Evolutionary conservation across 2,113 vertebrate genomes (phyloP), one percentile per base, ranked within the genome.

Genomic region (Equus przewalskii): DNA sequence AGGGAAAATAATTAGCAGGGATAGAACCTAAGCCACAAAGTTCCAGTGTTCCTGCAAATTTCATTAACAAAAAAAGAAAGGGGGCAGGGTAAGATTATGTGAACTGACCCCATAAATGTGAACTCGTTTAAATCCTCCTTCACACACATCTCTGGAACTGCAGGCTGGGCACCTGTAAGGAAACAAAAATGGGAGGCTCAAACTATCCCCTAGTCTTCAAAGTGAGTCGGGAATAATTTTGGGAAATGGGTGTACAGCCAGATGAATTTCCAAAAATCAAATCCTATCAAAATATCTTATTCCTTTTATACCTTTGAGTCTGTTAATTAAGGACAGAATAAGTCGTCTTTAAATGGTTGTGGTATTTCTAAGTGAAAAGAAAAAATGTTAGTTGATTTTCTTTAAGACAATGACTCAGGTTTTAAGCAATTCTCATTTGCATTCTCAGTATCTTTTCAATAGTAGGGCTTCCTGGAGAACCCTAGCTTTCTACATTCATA

Each of bases 1-100:
- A 90, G 92, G 91, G 84, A 76, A 97, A 98, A 96, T 30, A 94
- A 90, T 33, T 64, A 67, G 36, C 0, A 58, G 64, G 76, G 67
- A 56, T 33, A 97, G 41, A 94, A 30, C 4, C 30, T 24, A 78
- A 89, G 28, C 94, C 64, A 92, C n/a, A 51, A 96, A 33, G 1
- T 54, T 85, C 80, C 58, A 89, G 64, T 18, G 51, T 83, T 85
- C 46, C 6, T 80, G 9, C 6, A 24, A 28, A 73, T 91, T 64
- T 95, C 79, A 14, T 11, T 60, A 93, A 84, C 18, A 93, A 87
- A 83, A 76, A 87, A 93, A 80, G 51, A 78, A 79, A 92, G 24
- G 8, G 16, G 15, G 9, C 24, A 70, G 13, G 14, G 19, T 58
- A 89, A 84, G n/a, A n/a, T 36, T 36, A 16, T 51, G 44, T 28